Base-by-base conservation (phyloP, 2,113 vertebrate species). In the Petrocephalus zakoni region DNA sequence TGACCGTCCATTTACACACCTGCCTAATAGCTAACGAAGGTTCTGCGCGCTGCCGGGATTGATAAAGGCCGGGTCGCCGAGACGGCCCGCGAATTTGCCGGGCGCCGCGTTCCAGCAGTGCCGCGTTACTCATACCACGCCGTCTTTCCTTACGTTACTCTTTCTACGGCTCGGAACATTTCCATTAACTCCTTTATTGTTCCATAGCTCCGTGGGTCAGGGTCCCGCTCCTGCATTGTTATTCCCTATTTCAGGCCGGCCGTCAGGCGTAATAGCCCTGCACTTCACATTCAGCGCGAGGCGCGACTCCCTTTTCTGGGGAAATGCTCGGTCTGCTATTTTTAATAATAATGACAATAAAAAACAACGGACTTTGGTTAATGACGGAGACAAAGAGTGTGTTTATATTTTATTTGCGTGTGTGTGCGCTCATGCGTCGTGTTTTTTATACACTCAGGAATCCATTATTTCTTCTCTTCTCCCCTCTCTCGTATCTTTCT, bases 401-500 rank as follows among this genome's bases (percentile, higher is more conserved):
- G 29, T 78, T 78, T 78, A 78, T 78, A 19, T 78, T 78, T 68
- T 68, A 68, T 68, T 68, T 10, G 42, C 42, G 10, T 68, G 61
- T 55, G 53, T 55, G 53, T 15, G 11, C 10, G 53, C 53, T 55
- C 17, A 19, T 1, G 2, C 17, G 1, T 55, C 0, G 17, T 55
- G 13, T 78, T 34, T 34, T 42, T 78, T 15, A 78, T 17, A 37
- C 6, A 13, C 72, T 42, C 17, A 42, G 72, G 29, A 78, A 78
- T 78, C 29, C 72, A 37, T 78, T 42, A 42, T 78, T 78, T 42
- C 72, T 6, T 78, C 34, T 34, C 15, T 42, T 78, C 15, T 78
- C 34, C 72, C 72, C 87, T 85, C 81, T 86, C 85, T 72, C 2
- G 49, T 89, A 92, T 90, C 75, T 85, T 89, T 90, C 84, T 91